These are phyloP conservation scores for Ypsolopha scabrella DNA, from an alignment of 2,888 invertebrate species.

Conservation along the genomic window DNA sequence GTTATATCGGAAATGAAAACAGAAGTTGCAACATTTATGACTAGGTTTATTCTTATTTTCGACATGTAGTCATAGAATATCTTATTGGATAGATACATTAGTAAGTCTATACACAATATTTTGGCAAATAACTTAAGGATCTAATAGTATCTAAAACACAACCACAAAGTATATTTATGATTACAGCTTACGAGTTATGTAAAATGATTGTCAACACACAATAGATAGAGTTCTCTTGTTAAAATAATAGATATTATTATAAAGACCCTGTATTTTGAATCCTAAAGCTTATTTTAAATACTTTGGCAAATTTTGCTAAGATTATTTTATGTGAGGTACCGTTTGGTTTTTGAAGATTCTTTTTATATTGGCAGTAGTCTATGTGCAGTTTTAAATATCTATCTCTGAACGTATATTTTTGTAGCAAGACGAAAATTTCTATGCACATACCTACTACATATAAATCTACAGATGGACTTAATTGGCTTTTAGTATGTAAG, in stretches of 20 bases:
- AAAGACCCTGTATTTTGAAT: not conserved
- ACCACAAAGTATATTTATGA: not conserved
- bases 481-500: too few species aligned
- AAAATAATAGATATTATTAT: not conserved
- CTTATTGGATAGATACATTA: conserved; percentile 26
- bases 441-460: too few species aligned
- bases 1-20: conserved; percentile 12
- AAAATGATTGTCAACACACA: too few species aligned
- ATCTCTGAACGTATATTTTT: too few species aligned
- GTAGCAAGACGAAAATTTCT: too few species aligned
- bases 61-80: conserved; percentile 18
- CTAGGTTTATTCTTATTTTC: conserved; percentile 45
- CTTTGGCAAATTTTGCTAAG: not conserved
- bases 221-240: too few species aligned
- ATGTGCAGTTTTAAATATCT: too few species aligned
- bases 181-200: not conserved
- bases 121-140: conserved; percentile 36
- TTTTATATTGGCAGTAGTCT: too few species aligned
- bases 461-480: too few species aligned
- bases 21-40: conserved; percentile 31
- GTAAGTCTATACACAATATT: conserved; percentile 27
- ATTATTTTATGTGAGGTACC: not conserved
- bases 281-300: not conserved
- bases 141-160: not conserved
- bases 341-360: too few species aligned